Percentiles rank a stretch among this genome's conserved stretches.
These are phyloP conservation scores for Cryptoblepharus egeriae DNA, from an alignment of 2,797 vertebrate species.

Conservation along the genomic window DNA sequence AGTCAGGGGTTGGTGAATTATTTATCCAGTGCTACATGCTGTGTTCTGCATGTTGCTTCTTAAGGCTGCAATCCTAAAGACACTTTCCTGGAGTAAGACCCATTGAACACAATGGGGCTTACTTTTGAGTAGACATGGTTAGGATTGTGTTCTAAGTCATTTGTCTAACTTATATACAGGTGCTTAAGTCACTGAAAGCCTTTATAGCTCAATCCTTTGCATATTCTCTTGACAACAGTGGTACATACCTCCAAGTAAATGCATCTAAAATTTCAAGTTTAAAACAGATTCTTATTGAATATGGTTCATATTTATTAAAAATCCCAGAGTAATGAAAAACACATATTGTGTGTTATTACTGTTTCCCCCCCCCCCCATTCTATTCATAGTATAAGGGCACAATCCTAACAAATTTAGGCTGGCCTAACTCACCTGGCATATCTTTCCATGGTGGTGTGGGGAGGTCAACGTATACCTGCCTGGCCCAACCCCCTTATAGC, in stretches of 20 bases:
- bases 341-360: conserved; percentile 25
- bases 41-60: conserved; percentile 28
- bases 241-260: background rate
- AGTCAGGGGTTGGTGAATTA: conserved; percentile 25
- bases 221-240: background rate
- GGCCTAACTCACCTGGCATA: too few relatives aligned
- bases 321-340: background rate
- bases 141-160: too few relatives aligned
- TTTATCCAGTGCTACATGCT: background rate
- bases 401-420: too few relatives aligned
- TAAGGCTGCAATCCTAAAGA: too few relatives aligned
- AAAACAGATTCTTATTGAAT: background rate
- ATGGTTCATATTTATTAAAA: conserved; percentile 15
- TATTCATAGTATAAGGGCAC: conserved; percentile 43
- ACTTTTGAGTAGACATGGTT: too few relatives aligned
- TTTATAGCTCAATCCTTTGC: background rate
- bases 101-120: too few relatives aligned
- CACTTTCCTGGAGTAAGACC: too few relatives aligned
- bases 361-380: conserved; percentile 10
- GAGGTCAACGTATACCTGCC: too few relatives aligned
- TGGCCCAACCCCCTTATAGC: too few relatives aligned
- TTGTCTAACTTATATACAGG: conserved; percentile 33
- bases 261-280: background rate
- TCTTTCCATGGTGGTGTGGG: too few relatives aligned
- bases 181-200: conserved; percentile 25